Evolutionary conservation across 2,797 vertebrate species (phyloP).

Genomic region (Labroides dimidiatus): DNA sequence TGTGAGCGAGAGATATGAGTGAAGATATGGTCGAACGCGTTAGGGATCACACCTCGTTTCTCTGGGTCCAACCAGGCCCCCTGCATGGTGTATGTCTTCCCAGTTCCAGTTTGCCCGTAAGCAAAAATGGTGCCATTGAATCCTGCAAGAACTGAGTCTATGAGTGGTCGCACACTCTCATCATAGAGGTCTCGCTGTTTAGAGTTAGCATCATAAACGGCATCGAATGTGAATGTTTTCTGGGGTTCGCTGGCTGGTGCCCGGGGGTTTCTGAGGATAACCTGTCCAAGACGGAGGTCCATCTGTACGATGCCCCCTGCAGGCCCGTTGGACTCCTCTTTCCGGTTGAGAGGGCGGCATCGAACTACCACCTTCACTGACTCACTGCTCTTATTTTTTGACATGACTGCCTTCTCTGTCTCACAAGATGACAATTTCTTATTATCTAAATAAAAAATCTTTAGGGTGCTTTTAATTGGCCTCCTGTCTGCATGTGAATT

Average conservation of each 20-base stretch:
- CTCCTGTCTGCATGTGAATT: slow-evolving; percentile 22
- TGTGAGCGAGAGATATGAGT: slow-evolving; percentile 96
- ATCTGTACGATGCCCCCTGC: slow-evolving; percentile 87
- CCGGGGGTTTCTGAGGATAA: slow-evolving; percentile 92
- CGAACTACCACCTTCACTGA: slow-evolving; percentile 95
- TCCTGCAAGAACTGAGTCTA: slow-evolving; percentile 92
- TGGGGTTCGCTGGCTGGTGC: slow-evolving; percentile 87
- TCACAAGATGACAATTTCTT: slow-evolving; percentile 4
- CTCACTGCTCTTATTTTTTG: slow-evolving; percentile 89
- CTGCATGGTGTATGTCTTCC: slow-evolving; percentile 98
- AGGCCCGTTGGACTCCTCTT: slow-evolving; percentile 88
- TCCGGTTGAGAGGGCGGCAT: slow-evolving; percentile 91
- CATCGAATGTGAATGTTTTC: slow-evolving; percentile 96
- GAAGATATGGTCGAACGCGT: slow-evolving; percentile 96
- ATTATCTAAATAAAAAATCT: neutral
- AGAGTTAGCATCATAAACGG: slow-evolving; percentile 91
- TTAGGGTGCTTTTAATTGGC: slow-evolving; percentile 33
- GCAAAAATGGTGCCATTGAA: slow-evolving; percentile 97
- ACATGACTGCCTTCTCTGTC: slow-evolving; percentile 73
- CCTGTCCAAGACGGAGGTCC: slow-evolving; percentile 93
- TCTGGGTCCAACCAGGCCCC: slow-evolving; percentile 92
- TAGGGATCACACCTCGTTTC: slow-evolving; percentile 92
- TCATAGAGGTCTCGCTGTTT: slow-evolving; percentile 94
- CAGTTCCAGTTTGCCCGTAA: slow-evolving; percentile 96
- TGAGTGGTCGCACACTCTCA: slow-evolving; percentile 92